Base-by-base conservation (phyloP, 23 tunicate genomes). In the Halocynthia roretzi region DNA sequence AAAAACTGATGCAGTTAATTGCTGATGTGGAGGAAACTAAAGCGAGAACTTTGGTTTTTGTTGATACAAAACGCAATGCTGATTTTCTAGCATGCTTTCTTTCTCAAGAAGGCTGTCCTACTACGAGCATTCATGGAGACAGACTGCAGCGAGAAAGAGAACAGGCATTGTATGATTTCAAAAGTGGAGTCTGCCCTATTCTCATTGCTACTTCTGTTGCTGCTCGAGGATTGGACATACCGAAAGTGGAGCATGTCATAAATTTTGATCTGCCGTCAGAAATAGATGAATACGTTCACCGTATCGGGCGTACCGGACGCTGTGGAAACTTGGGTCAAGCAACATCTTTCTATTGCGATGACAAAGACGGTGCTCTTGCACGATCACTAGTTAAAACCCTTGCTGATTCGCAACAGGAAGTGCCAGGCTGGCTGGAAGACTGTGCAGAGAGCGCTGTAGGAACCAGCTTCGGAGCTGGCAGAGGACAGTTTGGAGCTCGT, bases 201-300 rank as follows among this genome's bases (percentile, higher is more conserved):
- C 80, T 96, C n/a, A 71, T 96, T 80, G 99, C 99, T 5, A 96
- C 99, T 12, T 89, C 96, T n/a, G 99, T 96, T 5, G 99, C 99
- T 48, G 96, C 99, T 6, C 75, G 99, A 10, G 99, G 99, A 6
- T 81, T 96, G 56, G 99, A 96, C 61, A 96, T 96, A 18, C 93
- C 99, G 11, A 82, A 84, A 58, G 99, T 96, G 10, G 99, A 96
- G 67, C 99, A 96, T 67, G 99, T 96, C 44, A 80, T 96, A 50
- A 96, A 96, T 76, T 96, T 90, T 77, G 99, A 96, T 70, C 67
- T 96, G 44, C 99, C 99, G 7, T 64, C 71, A 7, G 93, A 87
- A 62, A 91, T 96, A 31, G 99, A 96, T 52, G 99, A 96, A 80
- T 96, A 96, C 71, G 99, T 96, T 15, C 99, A 96, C 68, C 76